Base-by-base conservation (phyloP, 2,888 invertebrate genomes). In the Hedya salicella region DNA sequence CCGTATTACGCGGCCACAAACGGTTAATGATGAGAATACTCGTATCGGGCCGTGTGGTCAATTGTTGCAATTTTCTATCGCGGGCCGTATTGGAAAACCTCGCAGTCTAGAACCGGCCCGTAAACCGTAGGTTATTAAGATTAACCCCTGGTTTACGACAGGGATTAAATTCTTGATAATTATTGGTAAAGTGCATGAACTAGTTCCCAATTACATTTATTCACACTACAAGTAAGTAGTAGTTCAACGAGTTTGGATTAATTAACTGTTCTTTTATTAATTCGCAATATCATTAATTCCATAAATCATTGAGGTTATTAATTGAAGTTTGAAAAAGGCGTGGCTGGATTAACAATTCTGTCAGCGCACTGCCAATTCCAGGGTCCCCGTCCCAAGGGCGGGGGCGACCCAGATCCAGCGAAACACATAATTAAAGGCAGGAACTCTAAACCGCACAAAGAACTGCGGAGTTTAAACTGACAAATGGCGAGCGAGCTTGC, bases 391-490 rank as follows among this genome's bases (percentile, higher is more conserved):
- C 64, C 57, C 57, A 59, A 17, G 49, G 14, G 21, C 30, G 56
- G 57, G 11, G 57, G 11, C 66, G 62, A 67, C 67, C 80, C 75
- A 80, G 73, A 76, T 78, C 70, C 73, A 64, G 73, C 71, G 70
- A 71, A 78, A 79, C 79, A 78, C 84, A 81, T 84, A 85, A 84
- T 84, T 86, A 85, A 82, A 86, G 80, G 81, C 80, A 81, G 80
- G 83, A 85, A 81, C 79, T 78, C 71, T 71, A 74, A 75, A 76
- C 61, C 71, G 70, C 72, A 76, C 81, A 78, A 77, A 76, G 77
- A 75, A 73, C 69, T 78, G 53, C 25, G 44, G 16, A 42, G 57
- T 53, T 75, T 74, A 73, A 77, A 74, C 70, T 70, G 73, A 54
- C 69, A 64, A 69, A 67, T 52, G 53, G 52, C 64, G n/a, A n/a